These are phyloP conservation scores for Minunthozetes semirufus DNA, from an alignment of 2,888 invertebrate species.

Conservation along the genomic window DNA sequence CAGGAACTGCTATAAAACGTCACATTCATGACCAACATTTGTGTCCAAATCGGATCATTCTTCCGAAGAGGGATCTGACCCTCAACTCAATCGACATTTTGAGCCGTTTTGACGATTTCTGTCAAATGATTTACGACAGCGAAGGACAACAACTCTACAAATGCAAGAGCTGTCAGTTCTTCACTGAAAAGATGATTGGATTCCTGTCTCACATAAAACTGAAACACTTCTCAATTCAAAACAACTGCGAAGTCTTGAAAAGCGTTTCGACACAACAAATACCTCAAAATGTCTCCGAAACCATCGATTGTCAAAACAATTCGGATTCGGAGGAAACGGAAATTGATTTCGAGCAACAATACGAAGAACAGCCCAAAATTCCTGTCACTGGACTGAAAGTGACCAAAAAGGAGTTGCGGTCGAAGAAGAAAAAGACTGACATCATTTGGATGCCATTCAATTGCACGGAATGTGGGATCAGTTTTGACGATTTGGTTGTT, in stretches of 20 bases:
- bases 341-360: no score
- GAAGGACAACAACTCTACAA: not conserved
- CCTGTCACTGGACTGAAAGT: no score
- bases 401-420: no score
- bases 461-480: no score
- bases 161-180: not conserved
- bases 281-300: not conserved
- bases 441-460: no score
- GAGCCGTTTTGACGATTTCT: not conserved
- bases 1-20: not conserved
- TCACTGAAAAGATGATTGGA: not conserved
- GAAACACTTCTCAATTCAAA: not conserved
- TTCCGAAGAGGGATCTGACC: not conserved
- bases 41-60: not conserved
- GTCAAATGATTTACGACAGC: not conserved
- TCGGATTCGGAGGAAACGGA: no score
- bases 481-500: no score
- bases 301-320: no score
- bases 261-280: no score
- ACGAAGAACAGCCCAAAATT: no score
- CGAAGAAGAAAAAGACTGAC: no score
- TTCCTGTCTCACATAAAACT: not conserved
- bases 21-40: conserved; percentile 1
- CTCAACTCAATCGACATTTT: not conserved
- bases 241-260: no score